A percentile compares a stretch with the other conserved stretches of the same genome.
Evolutionary conservation across 1,140 invertebrate species (phyloP).

Genomic region (Anastrepha ludens): DNA sequence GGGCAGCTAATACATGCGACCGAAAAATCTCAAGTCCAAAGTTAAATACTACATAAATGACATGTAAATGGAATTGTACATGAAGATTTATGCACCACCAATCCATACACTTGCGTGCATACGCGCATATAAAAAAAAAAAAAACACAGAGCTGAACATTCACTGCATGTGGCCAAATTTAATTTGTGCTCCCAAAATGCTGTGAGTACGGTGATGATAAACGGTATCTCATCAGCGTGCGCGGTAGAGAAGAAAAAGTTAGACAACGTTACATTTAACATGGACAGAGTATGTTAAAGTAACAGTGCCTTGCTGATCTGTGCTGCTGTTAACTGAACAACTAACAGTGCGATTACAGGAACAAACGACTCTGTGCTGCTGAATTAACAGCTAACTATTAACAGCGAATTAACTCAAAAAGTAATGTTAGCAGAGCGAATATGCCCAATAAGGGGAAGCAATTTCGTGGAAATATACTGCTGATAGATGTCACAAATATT

Average conservation of each 20-base stretch:
- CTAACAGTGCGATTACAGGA: neutral
- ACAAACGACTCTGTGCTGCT: neutral
- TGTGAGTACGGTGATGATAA: neutral
- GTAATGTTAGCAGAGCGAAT: too few species aligned
- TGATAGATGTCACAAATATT: too few species aligned
- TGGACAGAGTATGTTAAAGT: neutral
- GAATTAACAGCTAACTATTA: too few species aligned
- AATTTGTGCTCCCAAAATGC: neutral
- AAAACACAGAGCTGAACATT: neutral
- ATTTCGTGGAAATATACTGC: too few species aligned
- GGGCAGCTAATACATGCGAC: neutral
- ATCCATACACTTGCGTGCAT: neutral
- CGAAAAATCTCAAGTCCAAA: conserved; percentile 20
- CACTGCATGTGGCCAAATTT: conserved; percentile 36
- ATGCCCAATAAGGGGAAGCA: too few species aligned
- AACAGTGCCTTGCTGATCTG: neutral
- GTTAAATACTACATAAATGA: neutral
- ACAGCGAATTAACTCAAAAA: too few species aligned
- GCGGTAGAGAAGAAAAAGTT: too few species aligned
- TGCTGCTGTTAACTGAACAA: neutral
- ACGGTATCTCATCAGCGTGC: too few species aligned
- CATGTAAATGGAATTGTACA: neutral
- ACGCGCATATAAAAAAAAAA: neutral
- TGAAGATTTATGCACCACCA: neutral
- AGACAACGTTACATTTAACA: neutral